Evolutionary conservation across 2,113 vertebrate genomes (phyloP).

Genomic region (Bambusicola thoracicus): DNA sequence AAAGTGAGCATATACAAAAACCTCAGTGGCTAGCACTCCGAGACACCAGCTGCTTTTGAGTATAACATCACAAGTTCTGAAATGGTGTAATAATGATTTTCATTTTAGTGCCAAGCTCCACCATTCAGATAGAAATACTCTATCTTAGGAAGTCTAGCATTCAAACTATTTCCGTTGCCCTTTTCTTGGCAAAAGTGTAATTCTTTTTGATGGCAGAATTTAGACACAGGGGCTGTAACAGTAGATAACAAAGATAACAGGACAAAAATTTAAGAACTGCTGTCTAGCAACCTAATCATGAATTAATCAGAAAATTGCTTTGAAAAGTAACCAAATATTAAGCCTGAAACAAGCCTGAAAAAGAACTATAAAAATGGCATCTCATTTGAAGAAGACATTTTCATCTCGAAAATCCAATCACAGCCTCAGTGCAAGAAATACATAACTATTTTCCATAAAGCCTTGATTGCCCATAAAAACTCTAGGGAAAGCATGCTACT

Average conservation of each 20-base stretch:
- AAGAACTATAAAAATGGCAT: not conserved
- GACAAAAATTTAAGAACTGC: not conserved
- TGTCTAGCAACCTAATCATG: not conserved
- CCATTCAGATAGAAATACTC: not conserved
- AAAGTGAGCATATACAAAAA: not conserved
- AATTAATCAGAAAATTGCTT: not conserved
- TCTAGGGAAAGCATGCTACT: not conserved
- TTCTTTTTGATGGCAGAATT: not conserved
- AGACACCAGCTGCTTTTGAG: not conserved
- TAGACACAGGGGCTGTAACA: not conserved
- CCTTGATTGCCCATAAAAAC: not conserved
- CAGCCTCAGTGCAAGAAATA: not conserved
- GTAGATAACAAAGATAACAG: not conserved
- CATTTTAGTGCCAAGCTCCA: not conserved
- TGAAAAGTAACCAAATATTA: not conserved
- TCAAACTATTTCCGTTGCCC: not conserved
- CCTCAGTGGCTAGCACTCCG: not conserved
- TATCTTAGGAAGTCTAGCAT: not conserved
- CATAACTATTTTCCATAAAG: not conserved
- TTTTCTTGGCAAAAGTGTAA: not conserved
- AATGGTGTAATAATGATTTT: not conserved
- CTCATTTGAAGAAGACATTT: slow-evolving; percentile 5
- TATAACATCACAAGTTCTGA: not conserved
- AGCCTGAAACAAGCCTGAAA: not conserved
- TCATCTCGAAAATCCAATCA: slow-evolving; percentile 6